Percentiles rank a stretch among this genome's conserved stretches.
phyloP scores from a whole-genome alignment of 2,113 vertebrate species.

The Pardalotus punctatus region DNA sequence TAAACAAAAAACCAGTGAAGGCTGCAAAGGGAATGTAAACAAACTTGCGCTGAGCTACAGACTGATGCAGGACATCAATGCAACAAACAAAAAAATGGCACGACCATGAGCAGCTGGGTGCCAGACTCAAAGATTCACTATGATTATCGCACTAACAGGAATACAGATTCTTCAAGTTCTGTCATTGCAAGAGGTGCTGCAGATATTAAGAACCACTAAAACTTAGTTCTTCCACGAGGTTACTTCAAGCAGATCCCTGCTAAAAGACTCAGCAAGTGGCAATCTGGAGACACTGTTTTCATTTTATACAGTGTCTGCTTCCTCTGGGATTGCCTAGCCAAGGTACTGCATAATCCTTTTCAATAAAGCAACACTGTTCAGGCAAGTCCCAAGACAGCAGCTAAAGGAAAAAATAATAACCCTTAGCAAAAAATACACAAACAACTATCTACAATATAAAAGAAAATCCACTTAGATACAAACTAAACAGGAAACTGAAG shows the following conservation, averaged over 20 bases:
- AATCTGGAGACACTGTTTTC: slow-evolving; percentile 9
- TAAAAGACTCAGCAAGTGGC: neutral
- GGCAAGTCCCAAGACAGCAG: slow-evolving; percentile 48
- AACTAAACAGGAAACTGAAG: slow-evolving; percentile 65
- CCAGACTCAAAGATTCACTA: neutral
- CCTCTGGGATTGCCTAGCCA: slow-evolving; percentile 7
- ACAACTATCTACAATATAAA: slow-evolving; percentile 47
- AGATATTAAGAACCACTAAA: neutral
- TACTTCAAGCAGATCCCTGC: neutral
- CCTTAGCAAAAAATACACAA: slow-evolving; percentile 49
- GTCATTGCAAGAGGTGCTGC: neutral
- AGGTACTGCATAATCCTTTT: slow-evolving; percentile 32
- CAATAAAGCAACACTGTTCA: slow-evolving; percentile 37
- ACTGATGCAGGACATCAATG: neutral
- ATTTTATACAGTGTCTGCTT: slow-evolving; percentile 14
- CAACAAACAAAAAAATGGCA: neutral
- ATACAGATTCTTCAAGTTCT: neutral
- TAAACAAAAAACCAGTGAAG: neutral
- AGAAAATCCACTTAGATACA: slow-evolving; percentile 46
- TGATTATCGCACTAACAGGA: neutral
- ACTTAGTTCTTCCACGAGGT: neutral
- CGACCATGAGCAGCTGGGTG: neutral
- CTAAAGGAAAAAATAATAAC: slow-evolving; percentile 54
- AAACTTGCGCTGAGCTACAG: neutral
- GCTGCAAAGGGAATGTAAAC: neutral